Evolutionary conservation across 1,140 invertebrate genomes (phyloP).

Genomic region (Teleogryllus occipitalis): DNA sequence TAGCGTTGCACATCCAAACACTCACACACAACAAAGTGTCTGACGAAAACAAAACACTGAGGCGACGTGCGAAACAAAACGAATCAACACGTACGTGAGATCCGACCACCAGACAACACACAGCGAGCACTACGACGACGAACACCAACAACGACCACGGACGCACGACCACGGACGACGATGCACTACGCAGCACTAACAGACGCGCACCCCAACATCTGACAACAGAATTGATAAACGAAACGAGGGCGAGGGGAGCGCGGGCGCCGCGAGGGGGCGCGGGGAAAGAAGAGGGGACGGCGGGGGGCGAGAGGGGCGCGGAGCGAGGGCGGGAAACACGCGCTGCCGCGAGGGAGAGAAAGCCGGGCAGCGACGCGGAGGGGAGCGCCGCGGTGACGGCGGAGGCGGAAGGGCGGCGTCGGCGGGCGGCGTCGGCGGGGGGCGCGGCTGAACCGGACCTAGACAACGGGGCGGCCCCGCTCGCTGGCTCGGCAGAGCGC

Average conservation of each 20-base stretch:
- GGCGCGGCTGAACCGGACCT: neutral
- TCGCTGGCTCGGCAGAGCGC: neutral
- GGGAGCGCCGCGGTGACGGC: no score
- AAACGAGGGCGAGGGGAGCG: neutral
- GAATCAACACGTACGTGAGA: conserved; percentile 11
- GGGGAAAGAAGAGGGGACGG: neutral
- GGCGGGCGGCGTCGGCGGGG: no score
- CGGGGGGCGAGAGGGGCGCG: no score
- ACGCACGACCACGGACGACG: neutral
- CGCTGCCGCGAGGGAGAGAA: neutral
- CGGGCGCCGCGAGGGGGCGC: no score
- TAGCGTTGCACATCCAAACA: neutral
- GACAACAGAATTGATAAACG: conserved; percentile 4
- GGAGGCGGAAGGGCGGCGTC: no score
- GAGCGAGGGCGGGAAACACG: neutral
- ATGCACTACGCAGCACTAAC: conserved; percentile 3
- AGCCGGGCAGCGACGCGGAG: neutral
- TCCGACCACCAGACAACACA: conserved; percentile 4
- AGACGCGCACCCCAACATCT: neutral
- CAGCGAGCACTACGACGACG: neutral
- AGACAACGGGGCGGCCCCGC: neutral
- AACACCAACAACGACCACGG: neutral
- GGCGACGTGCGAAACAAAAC: neutral
- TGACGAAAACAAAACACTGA: conserved; percentile 8
- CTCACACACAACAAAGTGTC: neutral